phyloP scores from a whole-genome alignment of 1,140 invertebrate genomes.

The Dendrolimus punctatus region DNA sequence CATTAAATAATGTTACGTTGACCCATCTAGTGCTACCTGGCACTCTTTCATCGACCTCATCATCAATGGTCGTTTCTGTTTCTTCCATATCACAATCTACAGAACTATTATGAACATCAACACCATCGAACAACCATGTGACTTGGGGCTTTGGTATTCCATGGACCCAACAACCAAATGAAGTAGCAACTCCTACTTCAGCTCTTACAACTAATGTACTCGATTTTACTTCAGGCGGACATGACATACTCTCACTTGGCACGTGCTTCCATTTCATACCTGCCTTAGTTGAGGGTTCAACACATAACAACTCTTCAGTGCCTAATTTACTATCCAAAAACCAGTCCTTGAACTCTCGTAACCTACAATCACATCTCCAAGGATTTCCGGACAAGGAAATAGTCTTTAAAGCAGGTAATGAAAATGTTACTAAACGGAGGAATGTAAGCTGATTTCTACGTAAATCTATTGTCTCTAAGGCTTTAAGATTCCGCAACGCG shows the following conservation, averaged over 20 bases:
- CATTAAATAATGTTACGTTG: slow-evolving; percentile 63
- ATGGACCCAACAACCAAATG: slow-evolving; percentile 84
- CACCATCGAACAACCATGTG: slow-evolving; percentile 86
- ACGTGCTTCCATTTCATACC: slow-evolving; percentile 60
- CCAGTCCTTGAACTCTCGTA: slow-evolving; percentile 87
- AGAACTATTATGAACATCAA: slow-evolving; percentile 54
- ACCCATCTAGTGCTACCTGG: slow-evolving; percentile 63
- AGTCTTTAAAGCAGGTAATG: slow-evolving; percentile 77
- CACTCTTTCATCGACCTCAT: slow-evolving; percentile 51
- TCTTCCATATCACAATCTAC: slow-evolving; percentile 64
- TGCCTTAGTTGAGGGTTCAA: slow-evolving; percentile 51
- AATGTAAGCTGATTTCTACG: slow-evolving; percentile 65
- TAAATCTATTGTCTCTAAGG: slow-evolving; percentile 63
- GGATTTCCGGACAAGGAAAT: slow-evolving; percentile 88
- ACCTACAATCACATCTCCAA: slow-evolving; percentile 90
- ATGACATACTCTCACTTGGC: slow-evolving; percentile 55
- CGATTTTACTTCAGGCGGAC: slow-evolving; percentile 57
- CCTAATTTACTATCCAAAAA: slow-evolving; percentile 76
- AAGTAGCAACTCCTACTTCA: slow-evolving; percentile 63
- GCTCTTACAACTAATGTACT: slow-evolving; percentile 61
- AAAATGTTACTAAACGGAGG: slow-evolving; percentile 60
- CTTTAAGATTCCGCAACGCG: slow-evolving; percentile 71
- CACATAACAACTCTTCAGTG: slow-evolving; percentile 57
- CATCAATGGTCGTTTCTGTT: slow-evolving; percentile 48
- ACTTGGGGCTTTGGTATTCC: slow-evolving; percentile 89